Percentiles rank a stretch among this genome's conserved stretches.
Conservation (phyloP, 2,797 vertebrate species). For the Liasis olivaceus region DNA sequence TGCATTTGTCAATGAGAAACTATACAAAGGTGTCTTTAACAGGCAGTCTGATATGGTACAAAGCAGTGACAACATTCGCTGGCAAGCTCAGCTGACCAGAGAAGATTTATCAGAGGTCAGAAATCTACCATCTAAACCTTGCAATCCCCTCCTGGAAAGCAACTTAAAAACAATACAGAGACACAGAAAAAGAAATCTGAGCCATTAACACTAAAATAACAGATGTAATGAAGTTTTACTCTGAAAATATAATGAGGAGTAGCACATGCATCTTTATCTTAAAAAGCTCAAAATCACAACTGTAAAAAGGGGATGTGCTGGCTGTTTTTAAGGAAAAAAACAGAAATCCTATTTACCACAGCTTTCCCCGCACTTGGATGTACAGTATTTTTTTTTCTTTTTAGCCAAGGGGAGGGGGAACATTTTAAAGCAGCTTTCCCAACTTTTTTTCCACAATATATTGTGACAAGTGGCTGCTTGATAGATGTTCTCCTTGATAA, state of each 20-base stretch:
- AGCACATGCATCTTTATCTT: not conserved
- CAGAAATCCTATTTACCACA: constrained; percentile 49
- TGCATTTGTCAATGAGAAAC: not conserved
- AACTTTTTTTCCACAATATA: constrained; percentile 73
- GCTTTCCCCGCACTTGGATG: constrained; percentile 71
- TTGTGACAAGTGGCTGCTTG: constrained; percentile 81
- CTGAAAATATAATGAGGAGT: constrained; percentile 43
- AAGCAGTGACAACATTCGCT: constrained; percentile 52
- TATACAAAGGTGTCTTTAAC: constrained; percentile 34
- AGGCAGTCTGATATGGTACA: constrained; percentile 40
- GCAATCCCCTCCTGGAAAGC: constrained; percentile 50
- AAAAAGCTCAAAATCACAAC: constrained; percentile 37
- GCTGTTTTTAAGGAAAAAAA: constrained; percentile 46
- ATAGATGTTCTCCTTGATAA: constrained; percentile 86
- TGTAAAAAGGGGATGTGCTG: constrained; percentile 26
- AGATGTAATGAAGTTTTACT: constrained; percentile 27
- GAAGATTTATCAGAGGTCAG: constrained; percentile 3
- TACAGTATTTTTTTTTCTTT: constrained; percentile 39
- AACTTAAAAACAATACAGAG: not conserved
- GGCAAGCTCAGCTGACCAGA: constrained; percentile 45
- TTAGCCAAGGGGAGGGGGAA: constrained; percentile 57
- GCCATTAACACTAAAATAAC: constrained; percentile 18
- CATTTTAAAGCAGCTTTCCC: constrained; percentile 79
- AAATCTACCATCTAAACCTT: constrained; percentile 37
- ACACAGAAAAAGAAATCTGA: constrained; percentile 16